Evolutionary conservation across 2,888 invertebrate species (phyloP), one percentile per base, ranked within the genome.

Genomic region (Camponotus fellah): DNA sequence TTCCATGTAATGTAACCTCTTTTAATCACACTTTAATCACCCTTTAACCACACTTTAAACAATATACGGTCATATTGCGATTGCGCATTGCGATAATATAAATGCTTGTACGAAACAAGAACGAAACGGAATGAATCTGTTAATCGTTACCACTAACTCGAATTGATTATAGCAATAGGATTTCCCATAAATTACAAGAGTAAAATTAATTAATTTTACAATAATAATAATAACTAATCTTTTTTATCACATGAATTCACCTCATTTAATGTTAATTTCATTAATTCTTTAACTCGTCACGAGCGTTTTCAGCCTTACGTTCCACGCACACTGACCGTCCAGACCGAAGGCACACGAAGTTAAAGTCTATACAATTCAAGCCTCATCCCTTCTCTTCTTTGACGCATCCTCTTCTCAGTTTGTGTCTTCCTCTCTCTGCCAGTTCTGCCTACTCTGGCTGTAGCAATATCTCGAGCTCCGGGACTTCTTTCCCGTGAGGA

Each of bases 331-430:
- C 90, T 87, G 84, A 85, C 79, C 83, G 79, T 69, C 66, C 58
- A 12, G 56, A n/a, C 69, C 82, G 56, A 77, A 87, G 83, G 81
- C 85, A 82, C 56, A 43, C 69, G 71, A 64, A 83, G 81, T 86
- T 85, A 79, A 82, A 21, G 77, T 81, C 65, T 74, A 40, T 71
- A 83, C 71, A 81, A 84, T 89, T 90, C 82, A 87, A 75, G 79
- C 84, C 82, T 88, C 85, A 88, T 87, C 90, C 91, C 88, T 87
- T 85, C 88, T 89, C 88, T 90, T 82, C 49, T 85, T 79, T 65
- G 34, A n/a, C 60, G 46, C 66, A 68, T 64, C 81, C 79, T 80
- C 79, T 79, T 49, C 53, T 68, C 53, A 46, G 40, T 58, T 71
- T 34, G 43, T 62, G 60, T 68, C 34, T 26, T 66, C 80, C 26